These are phyloP conservation scores for Acutogordius australiensis DNA, from an alignment of 2,888 invertebrate species.

Conservation along the genomic window DNA sequence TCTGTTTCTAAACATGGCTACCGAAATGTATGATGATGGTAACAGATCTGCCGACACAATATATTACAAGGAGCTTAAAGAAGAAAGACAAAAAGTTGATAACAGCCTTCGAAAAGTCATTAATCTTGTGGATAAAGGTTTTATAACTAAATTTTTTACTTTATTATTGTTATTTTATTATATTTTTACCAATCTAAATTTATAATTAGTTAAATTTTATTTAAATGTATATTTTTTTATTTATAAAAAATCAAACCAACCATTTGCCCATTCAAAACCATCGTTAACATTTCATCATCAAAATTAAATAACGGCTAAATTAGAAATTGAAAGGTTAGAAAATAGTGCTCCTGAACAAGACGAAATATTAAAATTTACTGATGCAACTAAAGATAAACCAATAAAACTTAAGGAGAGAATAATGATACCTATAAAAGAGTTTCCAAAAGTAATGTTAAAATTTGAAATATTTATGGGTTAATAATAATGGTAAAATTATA, in stretches of 20 bases:
- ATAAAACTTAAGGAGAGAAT: constrained; percentile 3
- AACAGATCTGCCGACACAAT: not conserved
- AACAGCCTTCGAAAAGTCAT: not conserved
- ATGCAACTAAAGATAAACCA: constrained; percentile 10
- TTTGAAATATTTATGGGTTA: too few species aligned
- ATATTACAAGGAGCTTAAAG: not conserved
- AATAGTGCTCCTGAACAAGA: not conserved
- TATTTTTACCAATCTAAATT: too few species aligned
- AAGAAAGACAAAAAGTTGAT: constrained; percentile 5
- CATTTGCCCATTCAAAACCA: too few species aligned
- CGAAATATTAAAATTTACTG: not conserved
- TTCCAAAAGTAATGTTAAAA: constrained; percentile 9
- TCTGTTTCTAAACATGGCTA: not conserved
- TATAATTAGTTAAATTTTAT: too few species aligned
- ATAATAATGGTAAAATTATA: too few species aligned
- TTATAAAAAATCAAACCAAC: too few species aligned
- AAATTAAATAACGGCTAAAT: too few species aligned
- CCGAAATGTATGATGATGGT: too few species aligned
- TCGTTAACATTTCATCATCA: too few species aligned
- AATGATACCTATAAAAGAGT: constrained; percentile 10
- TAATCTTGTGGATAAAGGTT: not conserved
- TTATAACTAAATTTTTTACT: too few species aligned
- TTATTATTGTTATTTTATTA: too few species aligned
- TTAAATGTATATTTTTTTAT: too few species aligned
- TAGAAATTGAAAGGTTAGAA: constrained; percentile 9